Conservation (phyloP, 2,113 vertebrate species). For the Neopipo cinnamomea region DNA sequence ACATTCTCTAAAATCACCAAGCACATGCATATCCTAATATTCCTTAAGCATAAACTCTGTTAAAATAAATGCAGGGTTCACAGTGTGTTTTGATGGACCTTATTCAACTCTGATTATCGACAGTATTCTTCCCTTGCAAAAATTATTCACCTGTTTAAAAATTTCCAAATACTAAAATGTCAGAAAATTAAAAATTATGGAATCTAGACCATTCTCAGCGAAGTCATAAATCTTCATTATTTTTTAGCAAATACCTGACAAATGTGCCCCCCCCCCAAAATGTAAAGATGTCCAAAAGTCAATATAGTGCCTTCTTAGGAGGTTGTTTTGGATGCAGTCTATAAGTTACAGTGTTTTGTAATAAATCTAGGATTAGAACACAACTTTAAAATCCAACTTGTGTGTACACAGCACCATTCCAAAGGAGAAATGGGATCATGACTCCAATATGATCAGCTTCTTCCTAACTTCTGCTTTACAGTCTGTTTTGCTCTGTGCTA, state of each 20-base stretch:
- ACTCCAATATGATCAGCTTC: neutral
- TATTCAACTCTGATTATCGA: neutral
- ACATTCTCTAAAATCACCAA: neutral
- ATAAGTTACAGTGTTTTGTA: neutral
- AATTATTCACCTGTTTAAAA: neutral
- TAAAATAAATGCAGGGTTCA: neutral
- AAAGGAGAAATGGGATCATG: neutral
- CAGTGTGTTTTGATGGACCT: neutral
- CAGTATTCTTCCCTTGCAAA: neutral
- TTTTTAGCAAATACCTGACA: neutral
- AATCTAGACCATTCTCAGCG: neutral
- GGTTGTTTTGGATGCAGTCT: neutral
- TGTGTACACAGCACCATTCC: neutral
- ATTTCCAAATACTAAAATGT: neutral
- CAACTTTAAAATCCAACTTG: neutral
- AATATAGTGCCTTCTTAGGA: neutral
- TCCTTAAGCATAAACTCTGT: neutral
- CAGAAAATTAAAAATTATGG: neutral
- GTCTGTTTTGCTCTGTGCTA: neutral
- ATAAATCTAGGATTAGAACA: neutral
- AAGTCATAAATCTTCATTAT: neutral
- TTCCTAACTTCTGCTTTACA: neutral
- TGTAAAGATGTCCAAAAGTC: neutral
- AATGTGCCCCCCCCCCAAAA: accelerated
- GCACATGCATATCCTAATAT: neutral